A percentile compares a stretch with the other conserved stretches of the same genome.
Evolutionary conservation across 2,888 invertebrate species (phyloP).

Genomic region (Drosophila subsilvestris): DNA sequence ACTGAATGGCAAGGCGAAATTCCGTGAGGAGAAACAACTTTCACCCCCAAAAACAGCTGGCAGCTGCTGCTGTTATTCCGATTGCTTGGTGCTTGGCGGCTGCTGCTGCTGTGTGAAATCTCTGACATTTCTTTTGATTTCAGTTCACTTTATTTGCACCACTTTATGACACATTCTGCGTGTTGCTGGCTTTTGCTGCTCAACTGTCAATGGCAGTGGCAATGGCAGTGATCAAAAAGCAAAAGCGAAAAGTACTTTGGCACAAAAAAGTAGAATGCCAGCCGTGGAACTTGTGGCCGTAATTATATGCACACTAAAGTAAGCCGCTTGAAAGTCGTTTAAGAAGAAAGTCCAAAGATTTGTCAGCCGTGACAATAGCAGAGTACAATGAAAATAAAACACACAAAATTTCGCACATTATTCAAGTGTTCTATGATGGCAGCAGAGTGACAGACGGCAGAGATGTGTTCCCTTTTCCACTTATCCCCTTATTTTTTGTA

Average conservation of each 20-base stretch:
- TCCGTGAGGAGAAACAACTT: conserved; percentile 24
- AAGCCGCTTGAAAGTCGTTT: conserved; percentile 46
- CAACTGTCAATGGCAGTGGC: conserved; percentile 48
- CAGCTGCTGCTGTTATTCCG: conserved; percentile 1
- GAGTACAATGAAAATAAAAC: conserved; percentile 46
- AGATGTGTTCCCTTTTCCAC: conserved; percentile 1
- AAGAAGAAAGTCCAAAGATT: conserved; percentile 68
- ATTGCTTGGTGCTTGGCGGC: conserved; percentile 6
- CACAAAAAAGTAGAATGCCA: conserved; percentile 19
- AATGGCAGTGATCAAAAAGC: conserved; percentile 51
- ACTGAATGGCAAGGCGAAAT: neutral
- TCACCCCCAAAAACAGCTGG: conserved; percentile 31
- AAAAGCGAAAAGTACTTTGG: conserved; percentile 45
- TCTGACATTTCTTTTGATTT: conserved; percentile 49
- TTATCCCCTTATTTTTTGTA: conserved; percentile 7
- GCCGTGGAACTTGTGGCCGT: conserved; percentile 43
- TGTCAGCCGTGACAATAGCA: conserved; percentile 53
- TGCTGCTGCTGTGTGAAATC: conserved; percentile 43
- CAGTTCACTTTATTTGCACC: conserved; percentile 52
- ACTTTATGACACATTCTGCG: conserved; percentile 70
- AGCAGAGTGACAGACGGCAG: conserved; percentile 16
- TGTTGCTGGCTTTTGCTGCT: conserved; percentile 21
- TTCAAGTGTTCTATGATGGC: conserved; percentile 55
- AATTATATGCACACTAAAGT: conserved; percentile 60
- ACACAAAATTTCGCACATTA: conserved; percentile 61